A percentile compares a stretch with the other conserved stretches of the same genome.
Conservation (phyloP, 2,888 invertebrate genomes). For the Lacanobia oleracea region DNA sequence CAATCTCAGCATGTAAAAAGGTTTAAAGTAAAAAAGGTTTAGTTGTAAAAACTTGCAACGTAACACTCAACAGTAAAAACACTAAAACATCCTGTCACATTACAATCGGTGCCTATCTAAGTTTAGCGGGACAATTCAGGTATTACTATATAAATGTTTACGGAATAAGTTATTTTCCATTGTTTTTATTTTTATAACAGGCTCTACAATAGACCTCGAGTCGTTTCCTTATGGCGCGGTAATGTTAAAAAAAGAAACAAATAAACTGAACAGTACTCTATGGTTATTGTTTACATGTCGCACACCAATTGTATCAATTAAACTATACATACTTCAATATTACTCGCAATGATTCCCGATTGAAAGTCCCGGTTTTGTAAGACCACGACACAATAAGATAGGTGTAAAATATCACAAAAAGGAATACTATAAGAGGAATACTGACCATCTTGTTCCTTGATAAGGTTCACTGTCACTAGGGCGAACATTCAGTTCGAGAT, state of each 20-base stretch:
- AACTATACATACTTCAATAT: conserved; percentile 12
- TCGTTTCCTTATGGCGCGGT: conserved; percentile 25
- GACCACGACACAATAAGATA: conserved; percentile 1
- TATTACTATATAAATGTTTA: conserved; percentile 9
- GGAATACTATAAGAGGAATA: conserved; percentile 37
- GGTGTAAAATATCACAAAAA: conserved; percentile 7
- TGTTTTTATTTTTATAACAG: conserved; percentile 29
- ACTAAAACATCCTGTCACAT: not conserved
- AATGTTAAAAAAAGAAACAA: conserved; percentile 29
- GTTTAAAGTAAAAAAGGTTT: too few relatives aligned
- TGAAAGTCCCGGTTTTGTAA: conserved; percentile 3
- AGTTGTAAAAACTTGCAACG: too few relatives aligned
- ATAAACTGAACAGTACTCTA: conserved; percentile 24
- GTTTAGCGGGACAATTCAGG: not conserved
- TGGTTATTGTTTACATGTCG: conserved; percentile 37
- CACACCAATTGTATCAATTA: conserved; percentile 49
- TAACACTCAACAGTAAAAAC: too few relatives aligned
- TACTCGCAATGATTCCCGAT: not conserved
- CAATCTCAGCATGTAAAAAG: too few relatives aligned
- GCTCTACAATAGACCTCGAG: conserved; percentile 1
- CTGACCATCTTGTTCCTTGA: conserved; percentile 65
- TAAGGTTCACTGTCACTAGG: conserved; percentile 68
- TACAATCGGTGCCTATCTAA: not conserved
- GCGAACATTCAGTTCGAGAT: conserved; percentile 54
- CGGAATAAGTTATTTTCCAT: conserved; percentile 26